A percentile compares a stretch with the other conserved stretches of the same genome.
Evolutionary conservation across 2,113 vertebrate species (phyloP).

Genomic region (Fulica atra): DNA sequence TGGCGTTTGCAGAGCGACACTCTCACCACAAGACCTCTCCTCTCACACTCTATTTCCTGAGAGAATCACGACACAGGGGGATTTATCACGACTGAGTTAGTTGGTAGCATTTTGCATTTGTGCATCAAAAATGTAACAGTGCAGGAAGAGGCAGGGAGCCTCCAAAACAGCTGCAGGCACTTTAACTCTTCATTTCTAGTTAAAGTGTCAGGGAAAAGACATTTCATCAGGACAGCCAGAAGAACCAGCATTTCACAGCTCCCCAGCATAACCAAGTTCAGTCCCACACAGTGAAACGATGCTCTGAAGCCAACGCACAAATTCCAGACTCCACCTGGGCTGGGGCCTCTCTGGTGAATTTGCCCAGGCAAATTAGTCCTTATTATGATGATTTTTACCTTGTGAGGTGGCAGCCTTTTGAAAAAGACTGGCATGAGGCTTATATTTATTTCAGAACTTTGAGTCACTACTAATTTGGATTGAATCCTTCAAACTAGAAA

Average conservation of each 20-base stretch:
- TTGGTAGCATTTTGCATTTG: background rate
- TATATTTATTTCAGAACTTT: background rate
- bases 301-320: background rate
- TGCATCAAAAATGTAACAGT: background rate
- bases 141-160: background rate
- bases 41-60: background rate
- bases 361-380: background rate
- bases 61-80: background rate
- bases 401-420: background rate
- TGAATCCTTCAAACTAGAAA: background rate
- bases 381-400: too few relatives aligned
- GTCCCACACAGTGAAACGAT: background rate
- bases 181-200: background rate
- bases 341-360: background rate
- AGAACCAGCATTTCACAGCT: background rate
- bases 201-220: background rate
- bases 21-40: background rate
- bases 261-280: background rate
- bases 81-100: background rate
- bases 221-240: background rate
- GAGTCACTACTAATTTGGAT: background rate
- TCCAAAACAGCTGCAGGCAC: background rate
- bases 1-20: background rate
- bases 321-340: background rate
- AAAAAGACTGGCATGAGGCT: background rate